Evolutionary conservation across 2,888 invertebrate genomes (phyloP), one percentile per base, ranked within the genome.

Genomic region (Rhimphoctona megacephalus): DNA sequence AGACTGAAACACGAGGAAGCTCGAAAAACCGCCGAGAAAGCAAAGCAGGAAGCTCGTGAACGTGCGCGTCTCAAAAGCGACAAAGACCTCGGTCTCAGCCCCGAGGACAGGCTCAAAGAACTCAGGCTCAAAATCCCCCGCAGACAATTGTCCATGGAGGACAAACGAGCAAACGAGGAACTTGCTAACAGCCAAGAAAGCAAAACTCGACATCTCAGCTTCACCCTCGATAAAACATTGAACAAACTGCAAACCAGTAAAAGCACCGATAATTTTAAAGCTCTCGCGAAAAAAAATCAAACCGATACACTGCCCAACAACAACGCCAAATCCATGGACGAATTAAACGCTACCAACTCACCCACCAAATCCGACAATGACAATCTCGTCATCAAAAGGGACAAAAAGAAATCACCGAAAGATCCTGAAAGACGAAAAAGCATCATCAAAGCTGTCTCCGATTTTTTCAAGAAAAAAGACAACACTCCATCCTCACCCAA

Each of bases 391-490:
- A 83, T 90, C 19, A 95, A 95, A 85, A 93, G 94, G 70, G 94
- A 94, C 7, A 95, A 94, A 85, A 94, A 94, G 87, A 95, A 95
- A 87, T 95, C 95, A 83, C 94, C 95, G 36, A 96, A 96, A 91
- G 96, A 96, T 92, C 95, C 96, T 0, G 97, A 97, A 91, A 95
- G 97, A 87, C 95, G 97, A 86, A 97, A 97, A 91, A 97, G 98
- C 94, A 96, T 98, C 78, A 97, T 98, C 91, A 97, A 97, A 94
- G 96, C 98, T 77, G 96, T 98, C 87, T 97, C 97, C 25, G 97
- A 97, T 93, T 97, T 98, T 94, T 97, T 98, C 93, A 97, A 97
- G 93, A 96, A 97, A 90, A 96, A 96, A 92, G 96, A 96, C 92
- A 95, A 95, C 91, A 95, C 94, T 67, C 94, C 89, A 79, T 93